phyloP scores from a whole-genome alignment of 2,113 vertebrate species.

The Pandion haliaetus region DNA sequence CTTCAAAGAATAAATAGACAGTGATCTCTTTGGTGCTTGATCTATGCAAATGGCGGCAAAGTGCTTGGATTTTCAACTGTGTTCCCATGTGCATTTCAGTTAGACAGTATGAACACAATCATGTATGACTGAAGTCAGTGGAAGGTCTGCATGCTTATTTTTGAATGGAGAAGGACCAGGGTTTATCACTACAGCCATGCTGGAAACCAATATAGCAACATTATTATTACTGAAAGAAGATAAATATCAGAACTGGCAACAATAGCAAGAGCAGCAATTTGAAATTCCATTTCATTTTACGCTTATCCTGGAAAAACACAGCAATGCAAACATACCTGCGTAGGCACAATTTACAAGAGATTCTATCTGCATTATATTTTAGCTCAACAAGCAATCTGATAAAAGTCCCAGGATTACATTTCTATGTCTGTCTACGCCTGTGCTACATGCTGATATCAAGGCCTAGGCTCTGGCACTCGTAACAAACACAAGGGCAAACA shows the following conservation, averaged over 20 bases:
- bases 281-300: constrained; percentile 39
- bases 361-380: neutral
- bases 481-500: neutral
- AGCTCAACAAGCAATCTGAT: neutral
- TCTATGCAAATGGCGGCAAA: neutral
- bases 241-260: neutral
- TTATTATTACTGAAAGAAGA: neutral
- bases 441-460: neutral
- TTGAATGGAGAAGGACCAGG: neutral
- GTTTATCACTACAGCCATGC: neutral
- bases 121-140: neutral
- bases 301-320: constrained; percentile 40
- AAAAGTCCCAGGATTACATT: neutral
- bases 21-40: neutral
- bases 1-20: neutral
- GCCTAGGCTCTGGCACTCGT: neutral
- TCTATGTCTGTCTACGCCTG: neutral
- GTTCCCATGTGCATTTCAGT: neutral
- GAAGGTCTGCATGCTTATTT: neutral
- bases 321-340: neutral
- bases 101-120: neutral
- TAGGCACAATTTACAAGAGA: constrained; percentile 1
- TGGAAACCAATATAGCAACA: neutral
- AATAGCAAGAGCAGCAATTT: neutral
- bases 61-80: neutral